phyloP scores from a whole-genome alignment of 2,888 invertebrate species.

The Scotopteryx bipunctaria region DNA sequence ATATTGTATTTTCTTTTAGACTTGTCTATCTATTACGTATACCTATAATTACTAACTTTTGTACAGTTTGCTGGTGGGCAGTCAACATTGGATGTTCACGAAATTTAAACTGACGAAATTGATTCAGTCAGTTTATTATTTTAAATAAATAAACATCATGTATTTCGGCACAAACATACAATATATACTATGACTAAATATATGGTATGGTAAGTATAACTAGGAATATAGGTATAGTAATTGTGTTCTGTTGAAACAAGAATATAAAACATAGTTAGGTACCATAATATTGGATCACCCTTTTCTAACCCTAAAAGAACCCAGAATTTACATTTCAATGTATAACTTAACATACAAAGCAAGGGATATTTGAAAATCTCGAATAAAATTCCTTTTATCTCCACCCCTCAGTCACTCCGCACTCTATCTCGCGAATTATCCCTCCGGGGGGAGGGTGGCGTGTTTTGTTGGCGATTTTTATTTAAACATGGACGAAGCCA shows the following conservation, averaged over 20 bases:
- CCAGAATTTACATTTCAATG: slow-evolving; percentile 77
- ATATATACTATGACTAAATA: too few species aligned
- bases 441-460: slow-evolving; percentile 55
- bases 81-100: too few species aligned
- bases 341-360: slow-evolving; percentile 71
- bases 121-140: too few species aligned
- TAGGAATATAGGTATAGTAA: too few species aligned
- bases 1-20: slow-evolving; percentile 16
- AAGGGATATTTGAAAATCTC: slow-evolving; percentile 29
- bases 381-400: slow-evolving; percentile 61
- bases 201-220: too few species aligned
- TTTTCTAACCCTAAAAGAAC: slow-evolving; percentile 39
- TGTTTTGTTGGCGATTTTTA: slow-evolving; percentile 56
- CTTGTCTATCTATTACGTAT: slow-evolving; percentile 21
- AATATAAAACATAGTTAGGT: not conserved
- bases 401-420: slow-evolving; percentile 64
- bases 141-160: too few species aligned
- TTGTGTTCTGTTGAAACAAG: too few species aligned
- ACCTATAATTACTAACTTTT: not conserved
- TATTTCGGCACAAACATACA: too few species aligned
- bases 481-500: slow-evolving; percentile 36
- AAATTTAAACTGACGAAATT: too few species aligned
- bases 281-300: slow-evolving; percentile 32
- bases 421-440: slow-evolving; percentile 73
- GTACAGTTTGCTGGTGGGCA: too few species aligned